phyloP scores from a whole-genome alignment of 2,888 invertebrate species.

The Synanthedon formicaeformis region DNA sequence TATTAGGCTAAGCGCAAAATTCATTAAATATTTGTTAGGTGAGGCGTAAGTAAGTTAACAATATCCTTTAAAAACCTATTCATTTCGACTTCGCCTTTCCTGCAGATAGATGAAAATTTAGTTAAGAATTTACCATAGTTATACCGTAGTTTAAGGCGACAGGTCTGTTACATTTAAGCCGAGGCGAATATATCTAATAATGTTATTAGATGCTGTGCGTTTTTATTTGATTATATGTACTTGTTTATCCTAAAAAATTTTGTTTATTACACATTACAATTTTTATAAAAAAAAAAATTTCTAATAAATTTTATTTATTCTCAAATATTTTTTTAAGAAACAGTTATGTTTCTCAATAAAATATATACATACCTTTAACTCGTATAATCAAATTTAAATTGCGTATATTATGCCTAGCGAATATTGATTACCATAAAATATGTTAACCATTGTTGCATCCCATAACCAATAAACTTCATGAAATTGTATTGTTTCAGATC shows the following conservation, averaged over 20 bases:
- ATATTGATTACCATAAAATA: too few species aligned
- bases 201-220: slow-evolving; percentile 31
- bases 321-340: too few species aligned
- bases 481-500: slow-evolving; percentile 42
- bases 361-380: too few species aligned
- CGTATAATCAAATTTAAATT: too few species aligned
- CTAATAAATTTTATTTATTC: too few species aligned
- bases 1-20: slow-evolving; percentile 46
- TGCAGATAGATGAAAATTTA: slow-evolving; percentile 12
- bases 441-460: too few species aligned
- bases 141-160: slow-evolving; percentile 50
- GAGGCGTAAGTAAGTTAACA: slow-evolving; percentile 17
- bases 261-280: too few species aligned
- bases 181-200: slow-evolving; percentile 34
- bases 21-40: slow-evolving; percentile 25
- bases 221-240: slow-evolving; percentile 33
- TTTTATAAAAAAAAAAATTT: too few species aligned
- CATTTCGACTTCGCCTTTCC: neutral
- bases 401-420: too few species aligned
- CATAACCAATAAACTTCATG: too few species aligned
- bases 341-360: too few species aligned
- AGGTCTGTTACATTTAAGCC: slow-evolving; percentile 53
- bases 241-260: slow-evolving; percentile 1
- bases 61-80: neutral
- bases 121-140: slow-evolving; percentile 52